Percentiles rank a stretch among this genome's conserved stretches.
Conservation (phyloP, 2,888 invertebrate genomes). For the Ormyrus thymus region DNA sequence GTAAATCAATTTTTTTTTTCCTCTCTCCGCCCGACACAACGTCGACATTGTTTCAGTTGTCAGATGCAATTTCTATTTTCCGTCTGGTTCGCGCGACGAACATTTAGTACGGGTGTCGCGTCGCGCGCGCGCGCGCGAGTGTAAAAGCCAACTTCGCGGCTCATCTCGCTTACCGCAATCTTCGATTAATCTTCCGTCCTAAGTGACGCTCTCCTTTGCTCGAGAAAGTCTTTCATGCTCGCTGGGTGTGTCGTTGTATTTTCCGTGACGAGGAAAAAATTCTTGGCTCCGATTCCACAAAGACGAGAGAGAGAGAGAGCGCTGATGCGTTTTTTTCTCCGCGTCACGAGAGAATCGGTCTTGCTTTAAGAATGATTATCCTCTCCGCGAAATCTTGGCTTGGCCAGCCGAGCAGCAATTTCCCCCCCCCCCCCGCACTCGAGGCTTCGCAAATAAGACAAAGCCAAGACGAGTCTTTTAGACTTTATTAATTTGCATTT, state of each 20-base stretch:
- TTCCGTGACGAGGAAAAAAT: slow-evolving; percentile 28
- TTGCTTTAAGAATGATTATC: slow-evolving; percentile 24
- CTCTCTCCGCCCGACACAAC: too few relatives aligned
- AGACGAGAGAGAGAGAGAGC: not conserved
- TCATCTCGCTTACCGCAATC: slow-evolving; percentile 69
- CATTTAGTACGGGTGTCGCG: slow-evolving; percentile 8
- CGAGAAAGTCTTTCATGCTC: slow-evolving; percentile 34
- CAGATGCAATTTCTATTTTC: slow-evolving; percentile 36
- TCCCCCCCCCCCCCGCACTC: too few relatives aligned
- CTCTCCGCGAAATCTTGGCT: slow-evolving; percentile 33
- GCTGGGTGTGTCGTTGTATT: slow-evolving; percentile 21
- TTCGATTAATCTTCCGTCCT: slow-evolving; percentile 70
- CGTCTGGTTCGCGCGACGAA: slow-evolving; percentile 17
- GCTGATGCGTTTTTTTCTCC: slow-evolving; percentile 13
- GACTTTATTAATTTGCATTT: too few relatives aligned
- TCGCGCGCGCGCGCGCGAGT: slow-evolving; percentile 30
- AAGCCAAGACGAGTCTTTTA: too few relatives aligned
- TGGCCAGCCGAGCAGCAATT: not conserved
- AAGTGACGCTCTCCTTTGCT: slow-evolving; percentile 65
- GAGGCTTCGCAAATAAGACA: too few relatives aligned
- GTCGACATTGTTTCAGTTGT: slow-evolving; percentile 4
- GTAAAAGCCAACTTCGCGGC: slow-evolving; percentile 57
- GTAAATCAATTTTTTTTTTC: too few relatives aligned
- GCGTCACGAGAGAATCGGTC: not conserved
- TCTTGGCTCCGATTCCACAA: slow-evolving; percentile 42